These are phyloP conservation scores for Priocnemis perturbator DNA, from an alignment of 2,888 invertebrate species.

Conservation along the genomic window DNA sequence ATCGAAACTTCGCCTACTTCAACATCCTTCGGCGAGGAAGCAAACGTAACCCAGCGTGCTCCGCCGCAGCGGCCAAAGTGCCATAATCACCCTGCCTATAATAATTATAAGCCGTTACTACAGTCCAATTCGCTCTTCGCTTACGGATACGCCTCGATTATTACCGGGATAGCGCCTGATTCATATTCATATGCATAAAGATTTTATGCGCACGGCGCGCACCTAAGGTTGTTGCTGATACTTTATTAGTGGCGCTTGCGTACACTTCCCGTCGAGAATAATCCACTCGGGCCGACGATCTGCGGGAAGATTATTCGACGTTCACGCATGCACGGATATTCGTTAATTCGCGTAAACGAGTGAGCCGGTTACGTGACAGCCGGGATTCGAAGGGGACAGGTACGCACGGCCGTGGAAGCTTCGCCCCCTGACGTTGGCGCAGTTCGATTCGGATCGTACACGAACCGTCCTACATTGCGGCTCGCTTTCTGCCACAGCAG, in stretches of 20 bases:
- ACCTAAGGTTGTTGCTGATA: constrained; percentile 20
- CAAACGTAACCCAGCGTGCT: background rate
- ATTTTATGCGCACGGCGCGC: constrained; percentile 11
- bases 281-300: constrained; percentile 21
- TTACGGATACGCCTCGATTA: constrained; percentile 52
- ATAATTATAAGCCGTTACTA: constrained; percentile 56
- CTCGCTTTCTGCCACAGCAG: no score
- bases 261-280: constrained; percentile 46
- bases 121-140: constrained; percentile 57
- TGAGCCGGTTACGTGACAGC: background rate
- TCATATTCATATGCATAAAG: constrained; percentile 6
- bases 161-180: constrained; percentile 9
- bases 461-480: no score
- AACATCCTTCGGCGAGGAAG: background rate
- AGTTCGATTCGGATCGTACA: no score
- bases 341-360: background rate
- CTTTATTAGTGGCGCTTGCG: constrained; percentile 44
- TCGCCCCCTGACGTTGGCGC: no score
- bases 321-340: constrained; percentile 5
- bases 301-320: background rate
- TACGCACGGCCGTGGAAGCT: no score
- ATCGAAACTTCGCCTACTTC: no score
- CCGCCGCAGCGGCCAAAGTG: background rate
- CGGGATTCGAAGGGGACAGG: no score
- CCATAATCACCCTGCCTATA: constrained; percentile 38